phyloP scores from a whole-genome alignment of 2,797 vertebrate species.

The Picus viridis region DNA sequence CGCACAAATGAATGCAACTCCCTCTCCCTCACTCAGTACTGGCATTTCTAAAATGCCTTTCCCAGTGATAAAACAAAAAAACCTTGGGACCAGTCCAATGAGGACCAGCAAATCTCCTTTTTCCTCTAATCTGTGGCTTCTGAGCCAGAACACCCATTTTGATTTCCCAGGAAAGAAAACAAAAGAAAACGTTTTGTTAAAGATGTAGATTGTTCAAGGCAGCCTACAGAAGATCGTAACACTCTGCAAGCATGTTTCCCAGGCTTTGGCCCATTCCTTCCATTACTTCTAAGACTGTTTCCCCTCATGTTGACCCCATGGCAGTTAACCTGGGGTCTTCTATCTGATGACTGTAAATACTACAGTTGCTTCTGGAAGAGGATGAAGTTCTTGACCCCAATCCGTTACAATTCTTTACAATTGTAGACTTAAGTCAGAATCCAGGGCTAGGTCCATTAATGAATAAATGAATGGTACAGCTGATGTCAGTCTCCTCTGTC shows the following conservation, averaged over 20 bases:
- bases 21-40: neutral
- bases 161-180: neutral
- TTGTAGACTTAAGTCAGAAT: neutral
- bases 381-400: neutral
- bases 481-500: neutral
- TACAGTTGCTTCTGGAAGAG: neutral
- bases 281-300: neutral
- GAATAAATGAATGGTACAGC: neutral
- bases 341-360: neutral
- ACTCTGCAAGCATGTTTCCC: neutral
- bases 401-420: neutral
- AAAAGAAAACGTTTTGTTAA: neutral
- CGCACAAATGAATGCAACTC: neutral
- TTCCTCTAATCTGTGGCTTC: neutral
- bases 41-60: slow-evolving; percentile 59
- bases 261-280: neutral
- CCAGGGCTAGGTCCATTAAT: neutral
- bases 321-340: neutral
- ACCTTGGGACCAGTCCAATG: slow-evolving; percentile 19
- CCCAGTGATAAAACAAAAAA: slow-evolving; percentile 49
- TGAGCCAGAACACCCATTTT: slow-evolving; percentile 21
- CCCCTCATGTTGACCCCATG: neutral
- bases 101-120: slow-evolving; percentile 13
- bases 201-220: neutral
- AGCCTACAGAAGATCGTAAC: neutral